These are phyloP conservation scores for Cyprinodon diabolis DNA, from an alignment of 2,797 vertebrate species.

Conservation along the genomic window DNA sequence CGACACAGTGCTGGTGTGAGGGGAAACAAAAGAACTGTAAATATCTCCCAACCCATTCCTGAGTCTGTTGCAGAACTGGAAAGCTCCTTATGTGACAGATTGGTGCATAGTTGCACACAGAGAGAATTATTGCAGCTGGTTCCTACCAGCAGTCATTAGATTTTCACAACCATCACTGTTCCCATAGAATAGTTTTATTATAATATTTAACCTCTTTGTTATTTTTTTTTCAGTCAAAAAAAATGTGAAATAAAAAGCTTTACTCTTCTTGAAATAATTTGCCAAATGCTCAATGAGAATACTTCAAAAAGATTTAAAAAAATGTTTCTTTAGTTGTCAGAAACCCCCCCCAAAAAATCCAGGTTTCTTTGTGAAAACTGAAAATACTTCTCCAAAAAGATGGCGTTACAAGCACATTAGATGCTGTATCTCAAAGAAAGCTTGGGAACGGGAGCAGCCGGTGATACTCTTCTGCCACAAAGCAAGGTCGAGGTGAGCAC, in stretches of 20 bases:
- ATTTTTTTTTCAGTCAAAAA: too few species aligned
- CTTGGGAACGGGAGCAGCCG: constrained; percentile 66
- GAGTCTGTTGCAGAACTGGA: too few species aligned
- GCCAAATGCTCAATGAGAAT: background rate
- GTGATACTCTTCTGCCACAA: constrained; percentile 8
- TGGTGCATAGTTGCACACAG: too few species aligned
- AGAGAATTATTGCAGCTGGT: too few species aligned
- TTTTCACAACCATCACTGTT: too few species aligned
- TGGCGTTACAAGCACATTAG: background rate
- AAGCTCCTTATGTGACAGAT: too few species aligned
- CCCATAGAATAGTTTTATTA: too few species aligned
- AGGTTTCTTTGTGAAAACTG: background rate
- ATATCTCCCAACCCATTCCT: too few species aligned
- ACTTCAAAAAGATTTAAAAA: background rate
- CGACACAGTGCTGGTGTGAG: too few species aligned
- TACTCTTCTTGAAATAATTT: background rate
- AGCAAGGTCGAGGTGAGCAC: constrained; percentile 39
- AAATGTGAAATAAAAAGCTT: background rate
- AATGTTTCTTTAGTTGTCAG: background rate
- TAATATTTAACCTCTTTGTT: too few species aligned
- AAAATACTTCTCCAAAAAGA: background rate
- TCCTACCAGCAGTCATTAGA: too few species aligned
- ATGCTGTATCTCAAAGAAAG: background rate
- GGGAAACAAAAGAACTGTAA: too few species aligned
- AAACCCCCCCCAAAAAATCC: background rate